Evolutionary conservation across 2,797 vertebrate species (phyloP), one percentile per base, ranked within the genome.

Genomic region (Rhynchonycteris naso): DNA sequence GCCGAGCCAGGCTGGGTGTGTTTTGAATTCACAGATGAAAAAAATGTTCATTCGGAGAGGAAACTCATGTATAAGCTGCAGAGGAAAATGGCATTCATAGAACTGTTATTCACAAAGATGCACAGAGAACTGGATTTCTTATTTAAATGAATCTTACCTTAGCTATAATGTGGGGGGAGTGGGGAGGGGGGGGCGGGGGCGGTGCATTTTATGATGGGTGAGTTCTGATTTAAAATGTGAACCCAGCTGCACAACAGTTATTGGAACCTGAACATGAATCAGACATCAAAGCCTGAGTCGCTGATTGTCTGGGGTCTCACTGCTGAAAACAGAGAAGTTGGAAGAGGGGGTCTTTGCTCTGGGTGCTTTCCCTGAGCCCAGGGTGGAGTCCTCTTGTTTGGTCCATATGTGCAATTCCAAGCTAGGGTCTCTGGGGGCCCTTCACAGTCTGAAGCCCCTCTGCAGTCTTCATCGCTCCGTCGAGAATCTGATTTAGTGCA

Each of bases 71-170:
- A 59, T 0, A 1, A 87, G 38, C 69, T 80, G 74, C 61, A 79
- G 95, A 98, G 97, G 90, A 56, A 96, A 96, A 65, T 5, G 92
- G 90, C 91, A 92, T 97, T 95, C 96, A 90, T 30, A 95, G 97
- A 97, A 98, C 87, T 95, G 2, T 88, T 90, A 78, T 93, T 91
- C 93, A 54, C n/a, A 94, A 94, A 3, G 86, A 28, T 18, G 24
- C 74, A 28, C 75, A 28, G 24, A 94, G 83, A 90, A 68, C 95
- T 96, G 85, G 0, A 35, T 15, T 90, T 97, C 90, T 52, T 92
- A 65, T 94, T 94, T 72, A 85, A 92, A 78, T 33, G 61, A 93
- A 66, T 3, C 28, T 63, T 43, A 33, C 56, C 50, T 71, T 2
- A 3, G 26, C 19, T 24, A 14, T 6, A 28, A 58, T 2, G 9